Evolutionary conservation across 1,140 invertebrate species (phyloP), one percentile per base, ranked within the genome.

Genomic region (Idris sp.): DNA sequence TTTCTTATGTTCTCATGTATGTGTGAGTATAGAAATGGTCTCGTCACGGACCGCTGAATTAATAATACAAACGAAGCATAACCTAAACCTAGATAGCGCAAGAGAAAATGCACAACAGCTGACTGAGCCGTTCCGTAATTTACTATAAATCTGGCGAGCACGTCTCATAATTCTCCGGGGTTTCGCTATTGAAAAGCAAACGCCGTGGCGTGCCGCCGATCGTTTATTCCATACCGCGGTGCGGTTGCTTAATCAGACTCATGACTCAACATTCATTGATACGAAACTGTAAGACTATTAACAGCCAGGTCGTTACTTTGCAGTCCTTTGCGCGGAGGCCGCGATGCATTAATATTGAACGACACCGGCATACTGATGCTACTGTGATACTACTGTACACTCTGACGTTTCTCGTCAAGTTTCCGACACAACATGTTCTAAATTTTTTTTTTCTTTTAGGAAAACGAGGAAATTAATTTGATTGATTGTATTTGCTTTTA

Each of bases 341-440:
- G 76, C 71, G 53, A 36, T 58, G 61, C 65, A 77, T 74, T 77
- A 77, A 74, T 74, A 77, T 72, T 72, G 69, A 77, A 77, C 76
- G 76, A 78, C 48, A 72, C 76, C 56, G 61, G 65, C 53, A 71
- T 65, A 54, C 54, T 67, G 67, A 69, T 64, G 71, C 76, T 75
- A 74, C 72, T 67, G 71, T 41, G 10, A 28, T 58, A 69, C 48
- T 53, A 65, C 64, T 46, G 49, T 65, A 43, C 54, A 40, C 18
- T n/a, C 40, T 59, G 26, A 56, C 64, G 48, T 67, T 67, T 46
- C 59, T 51, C 54, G 56, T 69, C 53, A 64, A 73, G 51, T n/a
- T 73, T 73, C 68, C 56, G 64, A 65, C 36, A 71, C 44, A 48
- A 69, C 58, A n/a, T n/a, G n/a, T n/a, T n/a, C n/a, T n/a, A n/a